Evolutionary conservation across 2,113 vertebrate species (phyloP), one percentile per base, ranked within the genome.

Genomic region (Lophius piscatorius): DNA sequence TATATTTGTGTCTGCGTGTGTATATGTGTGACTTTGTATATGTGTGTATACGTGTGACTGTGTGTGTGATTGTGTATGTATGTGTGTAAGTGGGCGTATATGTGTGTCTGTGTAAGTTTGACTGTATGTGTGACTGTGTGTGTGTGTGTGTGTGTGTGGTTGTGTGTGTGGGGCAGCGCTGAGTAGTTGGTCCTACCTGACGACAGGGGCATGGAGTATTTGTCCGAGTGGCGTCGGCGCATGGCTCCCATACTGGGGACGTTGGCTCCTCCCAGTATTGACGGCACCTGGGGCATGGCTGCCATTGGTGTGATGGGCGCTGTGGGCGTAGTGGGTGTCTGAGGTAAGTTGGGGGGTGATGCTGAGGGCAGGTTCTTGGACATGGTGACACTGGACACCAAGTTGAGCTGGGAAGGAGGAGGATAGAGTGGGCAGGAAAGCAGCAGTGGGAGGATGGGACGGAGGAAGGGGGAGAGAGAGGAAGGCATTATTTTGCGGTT

Each of bases 381-480:
- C 95, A 98, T 97, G 92, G 97, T 99, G 91, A 98, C 94, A 86
- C 94, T 98, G 89, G 97, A 99, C 88, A 99, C 97, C 92, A 99
- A 90, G 93, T 98, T 99, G 84, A 98, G 93, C 97, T 99, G 92
- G 42, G 80, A 85, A 0, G 22, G 14, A 36, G 18, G 26, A 41
- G 39, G 42, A 0, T 33, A 24, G 7, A 20, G 20, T 48, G 49
- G 47, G 54, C 81, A 74, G 62, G 23, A 31, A 13, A 56, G 67
- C n/a, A n/a, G n/a, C n/a, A 36, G 47, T 81, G 35, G 74, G 62
- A 40, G 46, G 71, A 85, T 63, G 51, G 12, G 44, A n/a, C n/a
- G n/a, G n/a, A n/a, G n/a, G n/a, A n/a, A 9, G 36, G 6, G 46
- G 11, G 40, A 29, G 52, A 48, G 45, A 39, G 44, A 50, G 74